Evolutionary conservation across 64 coral and sea anemone genomes (phyloP).

Genomic region (Montipora capricornis): DNA sequence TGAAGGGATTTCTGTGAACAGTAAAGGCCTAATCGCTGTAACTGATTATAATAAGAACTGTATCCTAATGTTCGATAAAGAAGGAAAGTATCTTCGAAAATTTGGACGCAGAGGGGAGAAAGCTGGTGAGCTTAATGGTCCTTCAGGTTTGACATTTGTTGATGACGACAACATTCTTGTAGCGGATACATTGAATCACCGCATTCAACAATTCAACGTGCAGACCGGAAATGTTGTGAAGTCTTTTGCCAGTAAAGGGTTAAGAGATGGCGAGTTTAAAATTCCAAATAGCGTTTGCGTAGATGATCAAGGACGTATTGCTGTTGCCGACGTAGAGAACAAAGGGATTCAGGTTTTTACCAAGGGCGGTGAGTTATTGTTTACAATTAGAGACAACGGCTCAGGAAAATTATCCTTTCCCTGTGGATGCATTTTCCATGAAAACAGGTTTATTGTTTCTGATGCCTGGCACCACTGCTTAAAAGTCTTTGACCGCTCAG

Average conservation of each 20-base stretch:
- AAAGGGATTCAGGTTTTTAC: slow-evolving; percentile 35
- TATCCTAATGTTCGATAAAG: not conserved
- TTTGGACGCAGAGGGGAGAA: not conserved
- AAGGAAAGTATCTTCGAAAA: not conserved
- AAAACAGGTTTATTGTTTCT: slow-evolving; percentile 35
- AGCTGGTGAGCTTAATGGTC: not conserved
- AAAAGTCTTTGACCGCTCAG: slow-evolving; percentile 53
- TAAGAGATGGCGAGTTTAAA: not conserved
- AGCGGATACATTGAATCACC: slow-evolving; percentile 18
- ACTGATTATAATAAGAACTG: not conserved
- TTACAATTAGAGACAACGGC: not conserved
- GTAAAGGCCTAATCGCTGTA: not conserved
- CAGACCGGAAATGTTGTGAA: not conserved
- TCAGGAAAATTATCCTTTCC: not conserved
- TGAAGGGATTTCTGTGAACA: not conserved
- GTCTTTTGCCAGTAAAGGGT: not conserved
- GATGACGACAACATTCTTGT: slow-evolving; percentile 17
- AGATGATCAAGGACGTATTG: not conserved
- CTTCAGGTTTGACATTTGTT: slow-evolving; percentile 14
- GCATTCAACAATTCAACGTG: slow-evolving; percentile 22
- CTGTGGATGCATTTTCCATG: not conserved
- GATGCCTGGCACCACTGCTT: slow-evolving; percentile 20
- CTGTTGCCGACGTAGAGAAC: not conserved
- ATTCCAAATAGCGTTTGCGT: not conserved
- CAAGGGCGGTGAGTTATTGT: not conserved